Evolutionary conservation across 92 coral and sea anemone species (phyloP).

Genomic region (Palythoa caribaeorum): DNA sequence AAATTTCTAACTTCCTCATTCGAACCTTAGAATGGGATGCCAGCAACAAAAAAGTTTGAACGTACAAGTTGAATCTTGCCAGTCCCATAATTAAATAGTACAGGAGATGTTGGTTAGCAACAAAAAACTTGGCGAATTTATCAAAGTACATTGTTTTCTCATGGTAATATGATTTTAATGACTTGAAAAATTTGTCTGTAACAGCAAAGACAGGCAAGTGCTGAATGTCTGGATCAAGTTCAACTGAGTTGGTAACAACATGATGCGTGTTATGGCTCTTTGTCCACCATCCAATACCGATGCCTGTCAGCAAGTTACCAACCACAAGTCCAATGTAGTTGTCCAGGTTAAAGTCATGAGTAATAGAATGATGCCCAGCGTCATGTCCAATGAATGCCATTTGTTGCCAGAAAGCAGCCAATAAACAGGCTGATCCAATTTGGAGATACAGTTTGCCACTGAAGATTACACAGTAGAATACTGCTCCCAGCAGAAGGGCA

Average conservation of each 20-base stretch:
- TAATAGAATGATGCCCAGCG: conserved; percentile 90
- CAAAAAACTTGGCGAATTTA: conserved; percentile 85
- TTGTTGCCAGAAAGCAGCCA: conserved; percentile 98
- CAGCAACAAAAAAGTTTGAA: conserved; percentile 87
- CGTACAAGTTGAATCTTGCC: conserved; percentile 91
- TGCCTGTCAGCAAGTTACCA: conserved; percentile 92
- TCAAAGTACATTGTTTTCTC: conserved; percentile 82
- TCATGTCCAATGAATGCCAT: conserved; percentile 98
- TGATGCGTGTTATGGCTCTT: conserved; percentile 98
- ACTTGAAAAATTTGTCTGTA: conserved; percentile 96
- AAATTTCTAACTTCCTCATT: conserved; percentile 68
- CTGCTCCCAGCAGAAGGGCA: conserved; percentile 60
- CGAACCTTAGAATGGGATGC: conserved; percentile 70
- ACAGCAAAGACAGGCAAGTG: conserved; percentile 96
- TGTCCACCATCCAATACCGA: conserved; percentile 99
- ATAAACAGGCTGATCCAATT: conserved; percentile 71
- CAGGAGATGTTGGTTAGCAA: conserved; percentile 85
- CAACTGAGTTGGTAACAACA: conserved; percentile 97
- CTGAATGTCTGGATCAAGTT: conserved; percentile 97
- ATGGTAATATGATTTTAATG: conserved; percentile 88
- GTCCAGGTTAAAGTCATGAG: conserved; percentile 80
- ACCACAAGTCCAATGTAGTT: conserved; percentile 82
- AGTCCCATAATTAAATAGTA: conserved; percentile 93
- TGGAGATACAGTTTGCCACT: conserved; percentile 72
- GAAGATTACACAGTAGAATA: conserved; percentile 85